Conservation (phyloP, 2,113 vertebrate genomes). For the Podarcis raffonei region DNA sequence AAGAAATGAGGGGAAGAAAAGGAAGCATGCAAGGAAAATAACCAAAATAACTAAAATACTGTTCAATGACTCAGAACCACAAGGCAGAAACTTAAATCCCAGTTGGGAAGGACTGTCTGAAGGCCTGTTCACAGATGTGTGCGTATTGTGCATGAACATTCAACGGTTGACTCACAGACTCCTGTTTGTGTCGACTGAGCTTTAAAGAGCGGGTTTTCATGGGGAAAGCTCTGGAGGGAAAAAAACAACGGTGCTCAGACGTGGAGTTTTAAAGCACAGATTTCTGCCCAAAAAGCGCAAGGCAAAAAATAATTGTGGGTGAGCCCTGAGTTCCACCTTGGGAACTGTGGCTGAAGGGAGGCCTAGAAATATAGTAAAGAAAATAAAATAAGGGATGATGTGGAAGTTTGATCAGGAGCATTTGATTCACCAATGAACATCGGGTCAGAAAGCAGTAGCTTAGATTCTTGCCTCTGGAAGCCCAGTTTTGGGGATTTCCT, state of each 20-base stretch:
- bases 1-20: background rate
- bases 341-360: too few relatives aligned
- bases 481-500: background rate
- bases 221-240: too few relatives aligned
- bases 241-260: too few relatives aligned
- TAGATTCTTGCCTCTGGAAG: background rate
- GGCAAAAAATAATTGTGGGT: too few relatives aligned
- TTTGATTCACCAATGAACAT: background rate
- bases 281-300: too few relatives aligned
- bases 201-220: too few relatives aligned
- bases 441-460: background rate
- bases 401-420: background rate
- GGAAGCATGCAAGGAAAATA: conserved; percentile 21
- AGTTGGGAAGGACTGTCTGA: background rate
- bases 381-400: too few relatives aligned
- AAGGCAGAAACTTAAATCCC: conserved; percentile 5
- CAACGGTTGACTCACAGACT: background rate
- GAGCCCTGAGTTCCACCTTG: background rate
- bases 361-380: too few relatives aligned
- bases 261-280: too few relatives aligned
- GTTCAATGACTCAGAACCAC: background rate
- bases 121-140: background rate
- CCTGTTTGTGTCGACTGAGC: too few relatives aligned
- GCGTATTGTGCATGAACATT: background rate
- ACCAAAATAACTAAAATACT: conserved; percentile 6